Conservation (phyloP, 2,797 vertebrate species). For the Eidolon dupreanum region DNA sequence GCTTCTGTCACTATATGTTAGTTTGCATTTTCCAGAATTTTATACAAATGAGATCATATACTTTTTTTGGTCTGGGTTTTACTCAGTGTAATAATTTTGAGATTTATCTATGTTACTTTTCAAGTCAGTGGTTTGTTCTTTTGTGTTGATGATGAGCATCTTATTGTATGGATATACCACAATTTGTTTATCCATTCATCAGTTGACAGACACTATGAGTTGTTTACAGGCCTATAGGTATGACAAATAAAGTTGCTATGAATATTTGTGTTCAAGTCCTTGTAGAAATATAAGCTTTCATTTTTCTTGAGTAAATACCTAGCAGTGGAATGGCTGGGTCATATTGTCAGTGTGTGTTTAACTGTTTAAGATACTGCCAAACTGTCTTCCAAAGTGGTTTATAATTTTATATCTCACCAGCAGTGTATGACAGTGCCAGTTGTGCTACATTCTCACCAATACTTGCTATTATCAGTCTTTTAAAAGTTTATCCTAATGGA, state of each 20-base stretch:
- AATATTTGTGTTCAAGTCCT: neutral
- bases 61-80: neutral
- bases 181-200: neutral
- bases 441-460: neutral
- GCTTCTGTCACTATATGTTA: neutral
- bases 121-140: neutral
- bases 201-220: neutral
- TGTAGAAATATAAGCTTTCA: conserved; percentile 20
- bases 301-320: conserved; percentile 32
- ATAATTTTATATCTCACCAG: neutral
- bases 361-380: neutral
- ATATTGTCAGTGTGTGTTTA: neutral
- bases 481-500: conserved; percentile 19
- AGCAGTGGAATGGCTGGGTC: neutral
- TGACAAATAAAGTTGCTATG: neutral
- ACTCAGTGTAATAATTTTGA: neutral
- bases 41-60: neutral
- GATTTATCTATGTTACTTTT: neutral
- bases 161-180: neutral
- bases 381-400: conserved; percentile 9
- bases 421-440: neutral
- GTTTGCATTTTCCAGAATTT: neutral
- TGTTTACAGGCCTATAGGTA: neutral
- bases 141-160: neutral
- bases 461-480: conserved; percentile 22